These are phyloP conservation scores for Drosophila borborema DNA, from an alignment of 2,888 invertebrate genomes.

Conservation along the genomic window DNA sequence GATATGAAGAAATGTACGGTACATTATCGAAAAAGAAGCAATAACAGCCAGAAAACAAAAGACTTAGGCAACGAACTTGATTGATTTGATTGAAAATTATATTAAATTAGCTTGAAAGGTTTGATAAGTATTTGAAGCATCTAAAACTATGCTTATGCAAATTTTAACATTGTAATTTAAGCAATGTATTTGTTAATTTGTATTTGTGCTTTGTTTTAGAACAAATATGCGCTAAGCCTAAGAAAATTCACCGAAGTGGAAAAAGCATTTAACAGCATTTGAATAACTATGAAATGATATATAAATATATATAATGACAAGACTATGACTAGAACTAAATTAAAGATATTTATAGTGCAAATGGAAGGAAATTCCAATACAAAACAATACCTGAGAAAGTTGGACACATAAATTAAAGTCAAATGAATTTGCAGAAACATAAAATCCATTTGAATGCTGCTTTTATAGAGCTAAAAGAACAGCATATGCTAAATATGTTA, in stretches of 20 bases:
- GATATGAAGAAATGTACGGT: too few relatives aligned
- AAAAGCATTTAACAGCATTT: background rate
- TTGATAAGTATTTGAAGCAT: background rate
- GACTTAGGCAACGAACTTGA: slow-evolving; percentile 56
- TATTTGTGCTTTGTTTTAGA: background rate
- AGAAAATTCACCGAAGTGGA: background rate
- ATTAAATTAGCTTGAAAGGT: background rate
- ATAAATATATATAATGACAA: background rate
- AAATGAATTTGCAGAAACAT: background rate
- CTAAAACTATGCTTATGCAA: too few relatives aligned
- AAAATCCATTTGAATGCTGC: background rate
- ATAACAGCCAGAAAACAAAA: slow-evolving; percentile 17
- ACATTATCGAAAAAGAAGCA: too few relatives aligned
- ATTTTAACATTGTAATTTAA: background rate
- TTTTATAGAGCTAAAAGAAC: background rate
- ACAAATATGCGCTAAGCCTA: too few relatives aligned
- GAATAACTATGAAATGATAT: background rate
- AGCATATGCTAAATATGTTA: too few relatives aligned
- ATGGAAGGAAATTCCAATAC: background rate
- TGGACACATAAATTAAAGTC: background rate
- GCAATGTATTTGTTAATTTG: background rate
- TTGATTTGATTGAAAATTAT: background rate
- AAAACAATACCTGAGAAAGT: background rate
- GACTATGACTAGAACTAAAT: background rate
- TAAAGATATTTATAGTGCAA: background rate